These are phyloP conservation scores for Phylloscopus trochilus DNA, from an alignment of 2,113 vertebrate genomes.

Conservation along the genomic window DNA sequence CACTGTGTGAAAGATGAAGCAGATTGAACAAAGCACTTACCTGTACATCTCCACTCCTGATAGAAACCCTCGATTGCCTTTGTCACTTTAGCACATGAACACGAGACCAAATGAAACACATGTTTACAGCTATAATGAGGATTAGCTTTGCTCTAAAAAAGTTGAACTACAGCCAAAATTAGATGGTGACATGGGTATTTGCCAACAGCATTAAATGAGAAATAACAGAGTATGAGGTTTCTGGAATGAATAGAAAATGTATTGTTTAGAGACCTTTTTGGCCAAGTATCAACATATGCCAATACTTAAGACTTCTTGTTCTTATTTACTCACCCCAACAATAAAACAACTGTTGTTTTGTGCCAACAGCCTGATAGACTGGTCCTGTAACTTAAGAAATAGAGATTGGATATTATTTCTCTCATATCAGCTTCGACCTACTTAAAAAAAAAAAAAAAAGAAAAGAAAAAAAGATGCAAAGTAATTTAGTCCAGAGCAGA, in stretches of 20 bases:
- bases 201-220: conserved; percentile 69
- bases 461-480: background rate
- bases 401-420: conserved; percentile 31
- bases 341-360: conserved; percentile 71
- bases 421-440: background rate
- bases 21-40: background rate
- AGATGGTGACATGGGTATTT: conserved; percentile 70
- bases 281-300: conserved; percentile 66
- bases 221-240: conserved; percentile 68
- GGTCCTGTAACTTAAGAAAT: conserved; percentile 41
- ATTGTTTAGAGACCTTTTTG: conserved; percentile 65
- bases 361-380: conserved; percentile 68
- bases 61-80: conserved; percentile 23
- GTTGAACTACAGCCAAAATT: conserved; percentile 65
- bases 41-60: conserved; percentile 3
- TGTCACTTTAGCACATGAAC: conserved; percentile 52
- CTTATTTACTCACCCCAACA: conserved; percentile 67
- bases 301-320: conserved; percentile 68
- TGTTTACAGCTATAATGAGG: conserved; percentile 70
- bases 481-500: conserved; percentile 58
- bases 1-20: background rate
- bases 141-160: conserved; percentile 63
- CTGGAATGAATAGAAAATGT: conserved; percentile 67
- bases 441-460: background rate
- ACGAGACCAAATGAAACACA: conserved; percentile 67